phyloP scores from a whole-genome alignment of 2,888 invertebrate species.

The Rotaria magnacalcarata region DNA sequence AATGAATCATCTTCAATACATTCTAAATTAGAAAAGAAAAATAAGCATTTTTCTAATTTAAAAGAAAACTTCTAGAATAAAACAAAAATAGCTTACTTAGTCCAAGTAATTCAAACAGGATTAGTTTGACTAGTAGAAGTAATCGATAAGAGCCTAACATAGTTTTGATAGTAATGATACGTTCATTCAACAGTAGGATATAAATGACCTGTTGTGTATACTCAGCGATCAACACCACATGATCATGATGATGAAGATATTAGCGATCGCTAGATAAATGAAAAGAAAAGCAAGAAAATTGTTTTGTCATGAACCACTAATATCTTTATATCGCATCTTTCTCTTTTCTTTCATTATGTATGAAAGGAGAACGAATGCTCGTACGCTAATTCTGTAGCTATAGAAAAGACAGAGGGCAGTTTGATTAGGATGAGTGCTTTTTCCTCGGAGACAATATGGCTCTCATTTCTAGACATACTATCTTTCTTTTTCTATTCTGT shows the following conservation, averaged over 20 bases:
- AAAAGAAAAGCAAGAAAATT: neutral
- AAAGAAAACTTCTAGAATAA: neutral
- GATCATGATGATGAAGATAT: neutral
- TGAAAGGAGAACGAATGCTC: neutral
- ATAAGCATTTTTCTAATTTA: neutral
- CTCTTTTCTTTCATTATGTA: neutral
- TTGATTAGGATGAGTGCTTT: slow-evolving; percentile 18
- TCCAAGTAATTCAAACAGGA: neutral
- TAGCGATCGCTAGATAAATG: slow-evolving; percentile 14
- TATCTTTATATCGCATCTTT: neutral
- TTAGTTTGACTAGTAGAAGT: neutral
- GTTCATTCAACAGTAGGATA: slow-evolving; percentile 5
- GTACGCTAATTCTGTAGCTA: neutral
- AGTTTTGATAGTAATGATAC: neutral
- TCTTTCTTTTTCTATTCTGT: neutral
- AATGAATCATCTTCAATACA: neutral
- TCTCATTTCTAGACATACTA: neutral
- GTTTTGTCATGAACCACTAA: slow-evolving; percentile 19
- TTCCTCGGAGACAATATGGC: neutral
- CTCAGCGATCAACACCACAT: neutral
- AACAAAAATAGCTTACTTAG: neutral
- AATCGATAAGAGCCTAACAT: slow-evolving; percentile 23
- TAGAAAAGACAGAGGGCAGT: neutral
- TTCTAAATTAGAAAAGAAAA: neutral
- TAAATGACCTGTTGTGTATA: slow-evolving; percentile 16